Conservation (phyloP, 2,113 vertebrate species). For the Maccullochella peelii region DNA sequence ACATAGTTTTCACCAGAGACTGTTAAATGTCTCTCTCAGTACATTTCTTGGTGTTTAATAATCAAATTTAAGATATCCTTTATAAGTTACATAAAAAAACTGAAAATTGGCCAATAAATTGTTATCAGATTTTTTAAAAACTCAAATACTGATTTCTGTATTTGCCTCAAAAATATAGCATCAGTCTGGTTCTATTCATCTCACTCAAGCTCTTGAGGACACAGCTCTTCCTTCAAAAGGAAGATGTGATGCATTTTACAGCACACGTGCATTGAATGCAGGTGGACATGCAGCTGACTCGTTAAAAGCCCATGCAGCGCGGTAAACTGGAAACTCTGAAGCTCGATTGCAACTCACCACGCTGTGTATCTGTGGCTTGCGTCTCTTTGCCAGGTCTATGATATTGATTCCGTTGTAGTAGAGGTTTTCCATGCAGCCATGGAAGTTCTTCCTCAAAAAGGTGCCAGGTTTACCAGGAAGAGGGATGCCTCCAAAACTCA, state of each 20-base stretch:
- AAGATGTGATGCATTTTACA: background rate
- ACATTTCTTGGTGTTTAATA: background rate
- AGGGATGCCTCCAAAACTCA: conserved; percentile 98
- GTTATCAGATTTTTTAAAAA: background rate
- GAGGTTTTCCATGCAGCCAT: conserved; percentile 97
- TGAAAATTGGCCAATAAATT: background rate
- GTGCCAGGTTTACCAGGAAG: conserved; percentile 98
- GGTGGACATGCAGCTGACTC: background rate
- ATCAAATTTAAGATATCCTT: background rate
- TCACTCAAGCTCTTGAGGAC: background rate
- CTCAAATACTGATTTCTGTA: background rate
- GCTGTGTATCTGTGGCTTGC: conserved; percentile 97
- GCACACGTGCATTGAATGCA: background rate
- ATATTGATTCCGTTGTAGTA: conserved; percentile 98
- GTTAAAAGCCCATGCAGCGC: background rate
- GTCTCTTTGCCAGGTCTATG: conserved; percentile 96
- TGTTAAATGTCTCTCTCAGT: background rate
- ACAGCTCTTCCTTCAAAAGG: background rate
- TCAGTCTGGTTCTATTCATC: background rate
- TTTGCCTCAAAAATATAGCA: background rate
- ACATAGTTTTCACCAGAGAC: too few species aligned
- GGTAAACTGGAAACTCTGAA: background rate
- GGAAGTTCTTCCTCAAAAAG: conserved; percentile 97
- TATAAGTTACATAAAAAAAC: background rate
- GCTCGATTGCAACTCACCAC: conserved; percentile 87